Base-by-base conservation (phyloP, 2,113 vertebrate species). In the Mobula birostris region DNA sequence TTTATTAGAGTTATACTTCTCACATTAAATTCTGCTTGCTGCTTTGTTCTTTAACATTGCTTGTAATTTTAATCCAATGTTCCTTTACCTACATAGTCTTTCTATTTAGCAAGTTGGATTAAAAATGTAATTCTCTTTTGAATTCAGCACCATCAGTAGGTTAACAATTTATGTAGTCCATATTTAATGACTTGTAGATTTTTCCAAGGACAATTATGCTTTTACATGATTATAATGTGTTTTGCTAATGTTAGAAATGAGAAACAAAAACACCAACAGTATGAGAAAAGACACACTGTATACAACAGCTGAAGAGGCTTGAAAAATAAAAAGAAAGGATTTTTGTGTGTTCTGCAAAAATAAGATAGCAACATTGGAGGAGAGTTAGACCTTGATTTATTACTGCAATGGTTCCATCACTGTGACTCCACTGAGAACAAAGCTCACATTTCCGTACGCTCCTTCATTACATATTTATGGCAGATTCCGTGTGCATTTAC, bases 391-490 rank as follows among this genome's bases (percentile, higher is more conserved):
- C 85, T 63, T 40, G 61, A 66, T 7, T 90, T 90, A 90, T 36
- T 66, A 66, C 61, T 32, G 85, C 63, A 90, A 19, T 88, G 63
- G 85, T 66, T 88, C 58, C 85, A 88, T 66, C 85, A 88, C 14
- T 90, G 85, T 66, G 58, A 88, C 29, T 58, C 19, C 19, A 58
- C 82, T 7, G 5, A 88, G 85, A 66, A 66, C 58, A 29, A 74
- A 88, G 83, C 63, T 17, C 61, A 90, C 63, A 66, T 90, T 66
- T 90, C 85, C 29, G 61, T 56, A n/a, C 29, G 58, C 58, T n/a
- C 27, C 27, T 87, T 61, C n/a, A 66, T 90, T 66, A 68, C 29
- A 90, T 90, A 90, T 66, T 90, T 90, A 90, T 90, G 61, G n/a
- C 7, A 32, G 61, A 32, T 2, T 68, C 85, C 85, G n/a, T 12